Conservation (phyloP, 2,888 invertebrate species). For the Tuta absoluta region DNA sequence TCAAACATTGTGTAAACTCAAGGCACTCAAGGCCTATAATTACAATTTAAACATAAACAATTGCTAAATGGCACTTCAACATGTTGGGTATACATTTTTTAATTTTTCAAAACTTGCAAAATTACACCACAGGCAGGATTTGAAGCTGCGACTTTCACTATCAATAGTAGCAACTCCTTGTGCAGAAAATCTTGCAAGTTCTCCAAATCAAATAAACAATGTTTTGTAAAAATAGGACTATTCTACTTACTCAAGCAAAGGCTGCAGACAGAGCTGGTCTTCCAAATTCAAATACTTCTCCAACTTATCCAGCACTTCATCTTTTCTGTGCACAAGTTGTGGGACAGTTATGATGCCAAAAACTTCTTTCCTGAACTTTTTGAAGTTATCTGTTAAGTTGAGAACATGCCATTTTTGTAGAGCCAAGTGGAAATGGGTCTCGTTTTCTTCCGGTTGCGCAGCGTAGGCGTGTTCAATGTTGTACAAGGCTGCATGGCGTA, state of each 20-base stretch:
- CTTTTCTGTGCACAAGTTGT: slow-evolving; percentile 90
- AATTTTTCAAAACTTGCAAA: too few relatives aligned
- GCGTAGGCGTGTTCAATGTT: slow-evolving; percentile 90
- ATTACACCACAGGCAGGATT: too few relatives aligned
- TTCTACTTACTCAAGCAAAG: slow-evolving; percentile 91
- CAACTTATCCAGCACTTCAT: slow-evolving; percentile 86
- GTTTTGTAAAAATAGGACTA: too few relatives aligned
- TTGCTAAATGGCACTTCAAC: too few relatives aligned
- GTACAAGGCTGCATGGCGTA: slow-evolving; percentile 90
- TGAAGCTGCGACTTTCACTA: too few relatives aligned
- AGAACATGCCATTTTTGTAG: slow-evolving; percentile 94
- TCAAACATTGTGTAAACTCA: too few relatives aligned
- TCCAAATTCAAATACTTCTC: slow-evolving; percentile 87
- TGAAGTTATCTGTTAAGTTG: slow-evolving; percentile 92
- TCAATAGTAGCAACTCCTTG: too few relatives aligned
- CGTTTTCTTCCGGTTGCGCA: slow-evolving; percentile 84
- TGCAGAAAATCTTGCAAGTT: too few relatives aligned
- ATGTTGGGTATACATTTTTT: too few relatives aligned
- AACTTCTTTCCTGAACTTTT: slow-evolving; percentile 88
- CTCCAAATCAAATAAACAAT: too few relatives aligned
- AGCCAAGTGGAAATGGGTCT: slow-evolving; percentile 90
- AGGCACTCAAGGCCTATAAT: too few relatives aligned
- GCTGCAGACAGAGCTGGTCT: slow-evolving; percentile 88
- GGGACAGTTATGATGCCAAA: slow-evolving; percentile 89
- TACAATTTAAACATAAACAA: too few relatives aligned